A percentile compares a stretch with the other conserved stretches of the same genome.
Evolutionary conservation across 2,888 invertebrate genomes (phyloP).

Genomic region (Margaritifera margaritifera): DNA sequence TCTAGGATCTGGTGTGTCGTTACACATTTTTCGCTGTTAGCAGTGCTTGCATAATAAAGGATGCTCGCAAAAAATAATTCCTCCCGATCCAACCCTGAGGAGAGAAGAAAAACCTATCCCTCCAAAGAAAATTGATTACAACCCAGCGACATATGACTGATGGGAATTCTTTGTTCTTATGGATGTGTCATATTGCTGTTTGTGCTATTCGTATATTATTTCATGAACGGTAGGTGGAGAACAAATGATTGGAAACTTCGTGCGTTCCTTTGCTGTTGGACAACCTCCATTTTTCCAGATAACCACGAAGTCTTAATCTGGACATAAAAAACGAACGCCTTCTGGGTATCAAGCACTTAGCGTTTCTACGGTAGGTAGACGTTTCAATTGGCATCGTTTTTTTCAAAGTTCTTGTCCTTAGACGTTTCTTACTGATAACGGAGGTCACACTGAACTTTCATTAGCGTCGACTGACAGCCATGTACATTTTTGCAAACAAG

Average conservation of each 20-base stretch:
- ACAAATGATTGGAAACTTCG: constrained; percentile 19
- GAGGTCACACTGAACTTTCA: constrained; percentile 6
- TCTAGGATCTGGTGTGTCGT: too few species aligned
- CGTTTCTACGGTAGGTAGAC: constrained; percentile 23
- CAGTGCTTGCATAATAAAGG: too few species aligned
- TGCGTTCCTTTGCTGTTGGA: constrained; percentile 30
- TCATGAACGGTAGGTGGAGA: constrained; percentile 25
- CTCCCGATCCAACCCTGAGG: too few species aligned
- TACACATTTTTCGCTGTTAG: too few species aligned
- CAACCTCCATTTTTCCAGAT: constrained; percentile 21
- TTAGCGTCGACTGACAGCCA: neutral
- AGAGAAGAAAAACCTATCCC: too few species aligned
- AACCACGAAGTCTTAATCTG: constrained; percentile 18
- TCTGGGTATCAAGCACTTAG: too few species aligned
- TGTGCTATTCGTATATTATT: constrained; percentile 21
- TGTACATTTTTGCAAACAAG: constrained; percentile 10
- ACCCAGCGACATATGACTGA: constrained; percentile 29
- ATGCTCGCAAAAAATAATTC: too few species aligned
- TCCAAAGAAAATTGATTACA: constrained; percentile 21
- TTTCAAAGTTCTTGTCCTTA: constrained; percentile 15
- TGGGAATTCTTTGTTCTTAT: constrained; percentile 16
- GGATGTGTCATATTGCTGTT: constrained; percentile 10
- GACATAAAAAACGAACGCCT: constrained; percentile 20
- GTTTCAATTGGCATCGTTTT: constrained; percentile 19
- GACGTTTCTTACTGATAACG: constrained; percentile 10